Base-by-base conservation (phyloP, 2,797 vertebrate genomes). In the Cichlasoma orientale region DNA sequence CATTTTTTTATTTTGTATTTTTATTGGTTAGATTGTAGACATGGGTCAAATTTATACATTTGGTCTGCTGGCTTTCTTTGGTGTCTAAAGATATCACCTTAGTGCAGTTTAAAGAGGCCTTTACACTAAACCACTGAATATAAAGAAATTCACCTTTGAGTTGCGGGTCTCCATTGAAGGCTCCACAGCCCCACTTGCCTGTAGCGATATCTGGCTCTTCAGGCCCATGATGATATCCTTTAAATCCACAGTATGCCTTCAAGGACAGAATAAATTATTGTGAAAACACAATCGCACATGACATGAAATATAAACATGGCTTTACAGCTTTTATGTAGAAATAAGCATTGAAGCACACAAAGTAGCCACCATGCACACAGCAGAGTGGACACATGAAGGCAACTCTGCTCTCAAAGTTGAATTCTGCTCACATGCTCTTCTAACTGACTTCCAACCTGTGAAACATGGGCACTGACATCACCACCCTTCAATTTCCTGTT, bases 181-280 rank as follows among this genome's bases (percentile, higher is more conserved):
- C 95, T 6, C 95, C 95, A 19, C 95, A 96, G 72, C 94, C 95
- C 95, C 95, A 96, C 79, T 94, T 96, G 1, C 95, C 95, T 0
- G 95, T 96, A 16, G 95, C 95, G 1, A 96, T 86, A 75, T 93
- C 92, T 0, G 93, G 82, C 7, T 88, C 80, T 9, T 76, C 1
- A 0, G 7, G 7, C 0, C 8, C 5, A 0, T 55, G 2, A 0
- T 55, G 2, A 0, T 74, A 6, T 5, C 4, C 2, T 27, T 13
- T 79, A 70, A 96, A 96, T 7, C 95, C 95, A 41, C 95, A 94
- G 47, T 36, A 95, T 0, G 95, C 95, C 95, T 96, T 86, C 74
- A 69, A 41, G 53, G 25, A 82, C 53, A 72, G 4, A 23, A 25
- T 2, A 2, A 53, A 72, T 36, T 3, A 1, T 63, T 5, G 12